phyloP scores from a whole-genome alignment of 2,888 invertebrate genomes.

The Drosophila engyochracea region DNA sequence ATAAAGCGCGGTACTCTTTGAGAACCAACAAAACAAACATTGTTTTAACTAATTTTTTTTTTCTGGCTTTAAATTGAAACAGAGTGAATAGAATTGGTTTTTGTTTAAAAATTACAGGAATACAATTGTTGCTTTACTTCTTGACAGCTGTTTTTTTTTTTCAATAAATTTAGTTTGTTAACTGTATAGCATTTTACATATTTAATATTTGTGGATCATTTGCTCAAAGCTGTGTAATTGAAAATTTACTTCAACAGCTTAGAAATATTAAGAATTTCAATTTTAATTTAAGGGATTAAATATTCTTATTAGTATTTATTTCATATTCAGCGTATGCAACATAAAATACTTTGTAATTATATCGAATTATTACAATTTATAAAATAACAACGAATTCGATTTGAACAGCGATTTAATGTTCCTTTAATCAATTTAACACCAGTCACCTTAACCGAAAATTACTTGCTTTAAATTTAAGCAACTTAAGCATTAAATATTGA shows the following conservation, averaged over 20 bases:
- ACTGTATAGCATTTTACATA: not conserved
- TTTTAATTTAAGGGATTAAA: fast-evolving
- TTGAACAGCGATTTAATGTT: not conserved
- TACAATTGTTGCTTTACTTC: not conserved
- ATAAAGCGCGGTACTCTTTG: conserved; percentile 62
- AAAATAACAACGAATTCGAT: not conserved
- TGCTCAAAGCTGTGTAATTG: not conserved
- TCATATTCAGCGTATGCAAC: not conserved
- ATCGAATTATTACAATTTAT: not conserved
- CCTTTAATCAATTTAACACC: not conserved
- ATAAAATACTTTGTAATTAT: not conserved
- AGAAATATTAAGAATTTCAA: not conserved
- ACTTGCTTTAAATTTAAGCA: not conserved
- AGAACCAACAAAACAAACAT: conserved; percentile 29
- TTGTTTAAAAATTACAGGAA: not conserved
- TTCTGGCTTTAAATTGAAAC: too few species aligned
- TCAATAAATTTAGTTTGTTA: not conserved
- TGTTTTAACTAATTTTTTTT: not conserved
- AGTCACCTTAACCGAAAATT: not conserved
- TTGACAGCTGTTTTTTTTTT: not conserved
- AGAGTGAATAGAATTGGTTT: not conserved
- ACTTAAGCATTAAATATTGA: not conserved
- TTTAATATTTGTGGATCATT: not conserved
- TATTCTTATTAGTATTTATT: not conserved
- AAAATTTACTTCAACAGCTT: not conserved